Conservation (phyloP, 2,113 vertebrate species). For the Sylvietta virens region DNA sequence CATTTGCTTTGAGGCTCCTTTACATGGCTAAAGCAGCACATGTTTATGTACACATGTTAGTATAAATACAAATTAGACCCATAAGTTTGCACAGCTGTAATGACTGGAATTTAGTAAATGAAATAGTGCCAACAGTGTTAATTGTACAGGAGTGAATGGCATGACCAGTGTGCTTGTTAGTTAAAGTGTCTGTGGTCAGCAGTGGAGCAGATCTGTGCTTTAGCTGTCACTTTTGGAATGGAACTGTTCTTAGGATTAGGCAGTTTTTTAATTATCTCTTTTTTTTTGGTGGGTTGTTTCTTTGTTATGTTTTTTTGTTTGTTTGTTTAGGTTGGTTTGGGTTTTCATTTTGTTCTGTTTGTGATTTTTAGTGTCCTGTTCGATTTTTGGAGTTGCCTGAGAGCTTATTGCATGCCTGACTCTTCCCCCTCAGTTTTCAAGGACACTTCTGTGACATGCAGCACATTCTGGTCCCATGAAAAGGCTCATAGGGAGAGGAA, state of each 20-base stretch:
- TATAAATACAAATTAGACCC: constrained; percentile 30
- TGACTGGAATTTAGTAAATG: constrained; percentile 27
- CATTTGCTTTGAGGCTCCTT: constrained; percentile 19
- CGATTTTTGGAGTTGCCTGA: not conserved
- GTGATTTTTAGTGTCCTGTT: not conserved
- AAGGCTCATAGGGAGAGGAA: not conserved
- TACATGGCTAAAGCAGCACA: not conserved
- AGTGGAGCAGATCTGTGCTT: not conserved
- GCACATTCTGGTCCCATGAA: not conserved
- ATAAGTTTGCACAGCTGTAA: constrained; percentile 55
- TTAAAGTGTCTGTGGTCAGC: not conserved
- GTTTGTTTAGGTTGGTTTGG: not conserved
- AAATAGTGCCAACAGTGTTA: constrained; percentile 23
- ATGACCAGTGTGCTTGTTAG: not conserved
- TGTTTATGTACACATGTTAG: constrained; percentile 14
- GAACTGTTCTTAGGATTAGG: not conserved
- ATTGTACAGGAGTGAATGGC: not conserved
- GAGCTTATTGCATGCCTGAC: not conserved
- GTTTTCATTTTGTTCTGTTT: not conserved
- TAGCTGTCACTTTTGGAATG: not conserved
- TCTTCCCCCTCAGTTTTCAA: not conserved
- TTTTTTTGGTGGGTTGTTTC: rapidly evolving
- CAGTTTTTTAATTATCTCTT: rapidly evolving
- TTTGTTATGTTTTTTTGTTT: too few relatives aligned
- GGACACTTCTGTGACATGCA: not conserved